phyloP scores from a whole-genome alignment of 1,140 invertebrate genomes.

The Ectropis grisescens region DNA sequence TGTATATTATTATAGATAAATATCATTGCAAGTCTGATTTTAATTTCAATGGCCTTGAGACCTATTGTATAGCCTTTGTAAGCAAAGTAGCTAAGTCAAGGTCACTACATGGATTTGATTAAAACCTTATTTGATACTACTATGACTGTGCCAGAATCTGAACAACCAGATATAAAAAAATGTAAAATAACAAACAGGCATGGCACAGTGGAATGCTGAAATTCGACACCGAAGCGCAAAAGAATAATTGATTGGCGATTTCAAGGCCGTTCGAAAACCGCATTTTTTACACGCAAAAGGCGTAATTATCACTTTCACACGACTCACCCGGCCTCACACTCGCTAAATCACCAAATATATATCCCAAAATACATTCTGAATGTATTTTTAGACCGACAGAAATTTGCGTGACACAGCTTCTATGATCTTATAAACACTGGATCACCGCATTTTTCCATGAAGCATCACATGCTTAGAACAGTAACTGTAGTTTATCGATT shows the following conservation, averaged over 20 bases:
- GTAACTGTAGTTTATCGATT: constrained; percentile 23
- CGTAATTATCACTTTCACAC: constrained; percentile 45
- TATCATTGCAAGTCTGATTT: no score
- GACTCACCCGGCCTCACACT: constrained; percentile 37
- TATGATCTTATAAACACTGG: constrained; percentile 31
- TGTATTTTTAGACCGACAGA: constrained; percentile 51
- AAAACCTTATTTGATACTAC: no score
- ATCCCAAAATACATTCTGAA: constrained; percentile 46
- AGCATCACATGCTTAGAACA: constrained; percentile 34
- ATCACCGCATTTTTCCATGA: constrained; percentile 22
- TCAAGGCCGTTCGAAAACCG: constrained; percentile 34
- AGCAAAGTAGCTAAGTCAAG: no score
- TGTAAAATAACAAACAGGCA: constrained; percentile 5
- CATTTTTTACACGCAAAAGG: constrained; percentile 19
- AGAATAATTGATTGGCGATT: constrained; percentile 17
- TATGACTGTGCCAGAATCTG: no score
- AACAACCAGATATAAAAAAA: background rate
- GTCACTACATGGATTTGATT: no score
- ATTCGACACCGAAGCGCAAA: constrained; percentile 18
- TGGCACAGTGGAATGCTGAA: constrained; percentile 9
- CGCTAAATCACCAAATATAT: constrained; percentile 57
- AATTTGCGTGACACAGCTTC: constrained; percentile 42
- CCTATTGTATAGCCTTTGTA: no score
- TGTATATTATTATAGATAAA: no score
- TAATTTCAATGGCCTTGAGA: no score